Evolutionary conservation across 2,888 invertebrate species (phyloP), one percentile per base, ranked within the genome.

Genomic region (Rhogogaster chlorosoma): DNA sequence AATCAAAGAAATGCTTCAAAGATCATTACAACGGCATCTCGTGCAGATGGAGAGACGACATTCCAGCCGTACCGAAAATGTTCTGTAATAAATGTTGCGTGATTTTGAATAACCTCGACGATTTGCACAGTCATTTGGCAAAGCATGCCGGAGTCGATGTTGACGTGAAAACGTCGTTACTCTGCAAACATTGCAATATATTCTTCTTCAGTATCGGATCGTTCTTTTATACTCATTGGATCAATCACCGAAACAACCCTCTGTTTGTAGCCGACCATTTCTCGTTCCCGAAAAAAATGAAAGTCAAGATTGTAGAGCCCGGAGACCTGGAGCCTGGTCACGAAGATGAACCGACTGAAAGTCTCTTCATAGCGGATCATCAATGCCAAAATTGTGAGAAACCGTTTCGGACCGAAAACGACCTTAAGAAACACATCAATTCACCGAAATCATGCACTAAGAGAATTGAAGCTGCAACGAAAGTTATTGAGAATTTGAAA

Each of bases 141-240:
- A 29, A 22, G 45, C 83, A 83, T n/a, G 36, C 10, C 2, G 45
- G 32, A 2, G 22, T 18, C 10, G 12, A 70, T 7, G 9, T 45
- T 61, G 18, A 67, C n/a, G 29, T 32, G 45, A 45, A 83, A 5
- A 29, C 36, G 18, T 83, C 70, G 12, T 18, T 83, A 9, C 26
- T 67, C 18, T 83, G 83, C 38, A 83, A 83, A 67, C 45, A 18
- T 67, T 83, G 83, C 32, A 64, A 70, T 32, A 38, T 83, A 32
- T 67, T 83, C 4, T 83, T 67, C 57, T 83, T 67, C 36, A 38
- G 67, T 12, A 70, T 83, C 12, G 83, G 83, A 45, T 38, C 42
- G n/a, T 36, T 45, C 15, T 83, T 83, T 70, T 83, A 83, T 57
- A n/a, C 38, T 0, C 83, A 83, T 15, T 83, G 83, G 83, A 67